Evolutionary conservation across 2,888 invertebrate genomes (phyloP), one percentile per base, ranked within the genome.

Genomic region (Stenodera caucasica): DNA sequence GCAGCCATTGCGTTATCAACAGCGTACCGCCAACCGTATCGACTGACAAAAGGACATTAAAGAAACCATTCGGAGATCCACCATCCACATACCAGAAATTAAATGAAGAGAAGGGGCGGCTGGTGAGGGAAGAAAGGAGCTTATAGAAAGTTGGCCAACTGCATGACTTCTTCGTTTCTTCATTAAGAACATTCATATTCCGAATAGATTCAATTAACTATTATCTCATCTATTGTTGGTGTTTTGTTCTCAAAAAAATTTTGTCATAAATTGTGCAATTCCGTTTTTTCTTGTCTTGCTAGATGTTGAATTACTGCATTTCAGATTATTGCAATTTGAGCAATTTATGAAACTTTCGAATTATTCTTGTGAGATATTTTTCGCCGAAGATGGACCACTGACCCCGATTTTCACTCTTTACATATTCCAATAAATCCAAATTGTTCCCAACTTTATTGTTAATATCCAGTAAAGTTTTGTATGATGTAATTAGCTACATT

Each of bases 111-210:
- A 67, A 70, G 69, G 70, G 37, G 69, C 65, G 59, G 62, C 51
- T 63, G 68, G 67, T 68, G 70, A 64, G 68, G 75, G 72, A 75
- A 73, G 75, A 77, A 77, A 75, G 75, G 77, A 72, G 75, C 70
- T 68, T 66, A 55, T 69, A 75, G 77, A 77, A 77, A 77, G 77
- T 77, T 76, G 74, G 60, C 67, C 68, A 45, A 23, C 45, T 55
- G 73, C 71, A n/a, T n/a, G 69, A 66, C 63, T 64, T 71, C 69
- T 70, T 57, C 35, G 8, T 49, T 21, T 37, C 30, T 15, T 14
- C 18, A 21, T 15, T 18, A 52, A 14, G 9, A 14, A 6, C 12
- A 21, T 12, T 8, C 12, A 32, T 32, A 33, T 30, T n/a, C 1
- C 18, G 2, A 51, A 37, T 40, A 23, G 23, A 45, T 45, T 45